A percentile compares a stretch with the other conserved stretches of the same genome.
These are phyloP conservation scores for Ophion ventricosus DNA, from an alignment of 2,888 invertebrate genomes.

Conservation along the genomic window DNA sequence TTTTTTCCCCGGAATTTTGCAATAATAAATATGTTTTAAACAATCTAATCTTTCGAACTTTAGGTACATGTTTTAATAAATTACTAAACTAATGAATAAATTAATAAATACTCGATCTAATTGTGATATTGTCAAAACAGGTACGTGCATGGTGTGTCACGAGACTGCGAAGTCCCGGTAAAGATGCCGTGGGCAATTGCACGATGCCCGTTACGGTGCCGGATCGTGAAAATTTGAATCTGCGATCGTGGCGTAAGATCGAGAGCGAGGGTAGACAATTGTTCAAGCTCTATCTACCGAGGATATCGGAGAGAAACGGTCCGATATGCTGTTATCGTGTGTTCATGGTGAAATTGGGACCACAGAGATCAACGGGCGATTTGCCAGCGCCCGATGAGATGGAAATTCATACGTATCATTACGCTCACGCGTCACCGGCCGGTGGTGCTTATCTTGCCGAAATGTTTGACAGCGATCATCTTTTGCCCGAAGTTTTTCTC, in stretches of 20 bases:
- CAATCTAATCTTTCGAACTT: too few species aligned
- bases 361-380: constrained; percentile 87
- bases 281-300: constrained; percentile 90
- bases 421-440: constrained; percentile 88
- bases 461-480: constrained; percentile 89
- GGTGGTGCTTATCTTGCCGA: constrained; percentile 94
- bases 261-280: constrained; percentile 88
- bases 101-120: neutral
- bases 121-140: constrained; percentile 65
- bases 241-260: constrained; percentile 87
- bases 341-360: constrained; percentile 89
- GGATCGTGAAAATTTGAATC: constrained; percentile 86
- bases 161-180: constrained; percentile 89
- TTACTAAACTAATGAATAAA: too few species aligned
- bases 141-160: constrained; percentile 89
- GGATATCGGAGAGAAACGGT: constrained; percentile 93
- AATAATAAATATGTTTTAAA: too few species aligned
- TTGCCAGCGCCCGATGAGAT: constrained; percentile 89
- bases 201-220: constrained; percentile 90
- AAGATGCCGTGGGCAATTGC: constrained; percentile 87
- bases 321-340: constrained; percentile 94
- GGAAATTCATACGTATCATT: constrained; percentile 89
- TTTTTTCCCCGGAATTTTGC: too few species aligned
- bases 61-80: too few species aligned
- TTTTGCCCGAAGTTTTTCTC: constrained; percentile 88